Percentiles rank a stretch among this genome's conserved stretches.
These are phyloP conservation scores for Melinopterus prodromus DNA, from an alignment of 2,888 invertebrate species.

Conservation along the genomic window DNA sequence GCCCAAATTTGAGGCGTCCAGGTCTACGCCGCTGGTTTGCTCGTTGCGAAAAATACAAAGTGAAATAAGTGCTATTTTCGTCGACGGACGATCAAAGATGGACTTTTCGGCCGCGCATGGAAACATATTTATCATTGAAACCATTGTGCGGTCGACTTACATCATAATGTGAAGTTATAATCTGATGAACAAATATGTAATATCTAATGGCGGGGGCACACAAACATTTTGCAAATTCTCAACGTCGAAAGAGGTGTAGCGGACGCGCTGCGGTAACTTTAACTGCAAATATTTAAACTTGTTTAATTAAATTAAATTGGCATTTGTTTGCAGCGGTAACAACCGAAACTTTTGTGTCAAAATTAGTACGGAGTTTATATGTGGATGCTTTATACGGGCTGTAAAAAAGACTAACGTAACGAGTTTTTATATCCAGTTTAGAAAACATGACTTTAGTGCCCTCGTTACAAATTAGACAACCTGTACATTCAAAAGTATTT, in stretches of 20 bases:
- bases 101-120: neutral
- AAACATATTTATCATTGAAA: constrained; percentile 4
- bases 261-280: neutral
- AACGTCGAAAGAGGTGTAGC: neutral
- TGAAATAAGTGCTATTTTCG: neutral
- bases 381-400: too few relatives aligned
- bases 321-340: neutral
- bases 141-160: neutral
- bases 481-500: too few relatives aligned
- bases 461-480: too few relatives aligned
- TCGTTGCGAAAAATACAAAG: neutral
- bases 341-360: neutral
- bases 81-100: neutral
- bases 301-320: neutral
- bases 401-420: too few relatives aligned
- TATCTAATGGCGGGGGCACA: neutral
- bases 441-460: too few relatives aligned
- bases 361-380: neutral
- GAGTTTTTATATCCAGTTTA: too few relatives aligned
- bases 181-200: neutral
- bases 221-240: neutral
- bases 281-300: neutral
- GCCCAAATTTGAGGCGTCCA: too few relatives aligned
- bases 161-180: neutral
- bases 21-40: neutral